Evolutionary conservation across 2,888 invertebrate species (phyloP).

Genomic region (Ametastegia equiseti): DNA sequence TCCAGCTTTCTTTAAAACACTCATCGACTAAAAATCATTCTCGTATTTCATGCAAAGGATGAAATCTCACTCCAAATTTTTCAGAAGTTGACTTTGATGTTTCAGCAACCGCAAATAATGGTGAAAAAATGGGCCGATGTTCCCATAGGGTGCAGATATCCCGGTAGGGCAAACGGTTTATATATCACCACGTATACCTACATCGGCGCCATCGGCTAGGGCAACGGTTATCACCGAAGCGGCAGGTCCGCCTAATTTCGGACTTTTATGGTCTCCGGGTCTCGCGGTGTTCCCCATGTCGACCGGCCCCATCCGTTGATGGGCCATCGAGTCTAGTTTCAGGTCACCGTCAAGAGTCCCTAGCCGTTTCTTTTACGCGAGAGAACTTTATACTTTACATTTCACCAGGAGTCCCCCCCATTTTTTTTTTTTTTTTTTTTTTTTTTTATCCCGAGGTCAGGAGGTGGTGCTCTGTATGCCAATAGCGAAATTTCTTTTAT

Average conservation of each 20-base stretch:
- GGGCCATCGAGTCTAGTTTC: constrained; percentile 43
- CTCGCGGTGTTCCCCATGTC: constrained; percentile 25
- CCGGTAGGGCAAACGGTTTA: constrained; percentile 18
- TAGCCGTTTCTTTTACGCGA: constrained; percentile 34
- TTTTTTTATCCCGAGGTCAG: neutral
- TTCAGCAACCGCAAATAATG: neutral
- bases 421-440: neutral
- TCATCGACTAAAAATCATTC: neutral
- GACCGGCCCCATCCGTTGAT: constrained; percentile 19
- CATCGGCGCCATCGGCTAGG: constrained; percentile 10
- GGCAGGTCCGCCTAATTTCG: constrained; percentile 44
- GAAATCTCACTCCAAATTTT: neutral
- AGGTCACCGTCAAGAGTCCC: constrained; percentile 35
- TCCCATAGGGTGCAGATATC: neutral
- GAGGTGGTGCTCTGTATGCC: neutral
- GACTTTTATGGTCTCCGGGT: constrained; percentile 44
- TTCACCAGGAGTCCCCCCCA: neutral
- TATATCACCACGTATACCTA: constrained; percentile 17
- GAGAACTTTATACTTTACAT: constrained; percentile 42
- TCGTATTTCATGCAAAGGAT: neutral
- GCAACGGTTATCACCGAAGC: constrained; percentile 39
- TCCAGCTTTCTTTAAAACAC: neutral
- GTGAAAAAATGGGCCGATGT: constrained; percentile 2
- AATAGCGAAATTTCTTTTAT: constrained; percentile 35
- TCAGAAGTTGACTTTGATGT: neutral